phyloP scores from a whole-genome alignment of 1,140 invertebrate genomes.

The Ooceraea biroi region DNA sequence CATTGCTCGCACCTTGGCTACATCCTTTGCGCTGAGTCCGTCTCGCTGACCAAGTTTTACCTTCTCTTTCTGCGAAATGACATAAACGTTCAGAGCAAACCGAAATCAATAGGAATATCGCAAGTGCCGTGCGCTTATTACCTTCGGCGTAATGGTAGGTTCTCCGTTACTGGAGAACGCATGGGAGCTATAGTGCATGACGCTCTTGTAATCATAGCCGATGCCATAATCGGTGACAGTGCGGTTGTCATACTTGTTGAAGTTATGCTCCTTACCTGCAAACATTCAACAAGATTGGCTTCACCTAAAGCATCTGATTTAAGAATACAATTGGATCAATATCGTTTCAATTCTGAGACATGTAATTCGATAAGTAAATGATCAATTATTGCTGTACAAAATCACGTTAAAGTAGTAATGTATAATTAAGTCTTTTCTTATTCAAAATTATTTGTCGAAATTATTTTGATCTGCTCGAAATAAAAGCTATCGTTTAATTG shows the following conservation, averaged over 20 bases:
- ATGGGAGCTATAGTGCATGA: constrained; percentile 91
- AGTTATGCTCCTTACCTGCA: constrained; percentile 89
- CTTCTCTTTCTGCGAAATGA: constrained; percentile 57
- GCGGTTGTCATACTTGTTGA: constrained; percentile 89
- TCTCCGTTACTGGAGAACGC: constrained; percentile 90
- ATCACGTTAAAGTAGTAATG: not conserved
- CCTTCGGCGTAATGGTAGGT: constrained; percentile 88
- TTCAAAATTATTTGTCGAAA: too few species aligned
- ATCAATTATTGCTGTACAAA: not conserved
- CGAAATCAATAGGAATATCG: constrained; percentile 9
- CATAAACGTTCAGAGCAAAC: constrained; percentile 4
- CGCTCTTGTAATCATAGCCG: constrained; percentile 90
- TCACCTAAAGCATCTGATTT: not conserved
- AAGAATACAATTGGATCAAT: not conserved
- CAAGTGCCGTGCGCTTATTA: constrained; percentile 74
- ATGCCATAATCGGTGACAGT: constrained; percentile 89
- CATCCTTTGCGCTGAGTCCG: constrained; percentile 89
- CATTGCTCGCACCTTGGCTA: constrained; percentile 89
- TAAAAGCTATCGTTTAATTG: not conserved
- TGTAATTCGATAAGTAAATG: not conserved
- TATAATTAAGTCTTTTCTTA: not conserved
- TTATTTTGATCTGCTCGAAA: too few species aligned
- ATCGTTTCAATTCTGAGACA: not conserved
- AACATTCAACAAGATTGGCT: constrained; percentile 43
- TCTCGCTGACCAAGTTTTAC: constrained; percentile 88